phyloP scores from a whole-genome alignment of 2,113 vertebrate genomes.

The Myotis yumanensis region DNA sequence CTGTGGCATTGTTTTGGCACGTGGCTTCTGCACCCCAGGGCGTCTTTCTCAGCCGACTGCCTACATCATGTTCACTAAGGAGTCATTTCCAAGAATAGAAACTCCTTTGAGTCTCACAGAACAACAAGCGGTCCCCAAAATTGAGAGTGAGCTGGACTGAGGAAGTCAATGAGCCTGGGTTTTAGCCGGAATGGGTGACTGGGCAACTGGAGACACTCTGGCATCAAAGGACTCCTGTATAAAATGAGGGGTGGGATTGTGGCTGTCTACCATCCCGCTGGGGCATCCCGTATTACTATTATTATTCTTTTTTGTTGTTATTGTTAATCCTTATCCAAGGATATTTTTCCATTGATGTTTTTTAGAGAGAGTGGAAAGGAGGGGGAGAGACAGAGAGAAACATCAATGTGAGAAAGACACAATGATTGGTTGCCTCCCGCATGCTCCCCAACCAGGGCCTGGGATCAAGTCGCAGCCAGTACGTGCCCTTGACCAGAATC shows the following conservation, averaged over 20 bases:
- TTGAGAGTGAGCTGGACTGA: background rate
- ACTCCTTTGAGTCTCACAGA: background rate
- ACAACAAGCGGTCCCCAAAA: fast-evolving
- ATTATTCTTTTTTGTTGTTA: too few species aligned
- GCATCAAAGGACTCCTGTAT: background rate
- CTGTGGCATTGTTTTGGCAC: fast-evolving
- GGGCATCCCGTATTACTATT: background rate
- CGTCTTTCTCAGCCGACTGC: background rate
- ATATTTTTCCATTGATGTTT: too few species aligned
- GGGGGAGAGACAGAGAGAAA: too few species aligned
- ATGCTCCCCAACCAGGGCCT: too few species aligned
- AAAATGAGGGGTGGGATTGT: background rate
- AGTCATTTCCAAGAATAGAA: background rate
- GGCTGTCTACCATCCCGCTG: fast-evolving
- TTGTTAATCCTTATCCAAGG: too few species aligned
- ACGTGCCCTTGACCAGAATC: too few species aligned
- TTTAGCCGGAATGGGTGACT: fast-evolving
- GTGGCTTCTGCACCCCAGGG: background rate
- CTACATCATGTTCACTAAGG: fast-evolving
- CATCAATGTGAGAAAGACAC: too few species aligned
- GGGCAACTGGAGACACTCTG: background rate
- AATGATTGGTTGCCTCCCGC: too few species aligned
- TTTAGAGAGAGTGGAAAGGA: too few species aligned
- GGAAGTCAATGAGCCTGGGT: background rate
- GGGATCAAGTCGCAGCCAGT: too few species aligned